Evolutionary conservation across 1,140 invertebrate species (phyloP).

Genomic region (Mya arenaria): DNA sequence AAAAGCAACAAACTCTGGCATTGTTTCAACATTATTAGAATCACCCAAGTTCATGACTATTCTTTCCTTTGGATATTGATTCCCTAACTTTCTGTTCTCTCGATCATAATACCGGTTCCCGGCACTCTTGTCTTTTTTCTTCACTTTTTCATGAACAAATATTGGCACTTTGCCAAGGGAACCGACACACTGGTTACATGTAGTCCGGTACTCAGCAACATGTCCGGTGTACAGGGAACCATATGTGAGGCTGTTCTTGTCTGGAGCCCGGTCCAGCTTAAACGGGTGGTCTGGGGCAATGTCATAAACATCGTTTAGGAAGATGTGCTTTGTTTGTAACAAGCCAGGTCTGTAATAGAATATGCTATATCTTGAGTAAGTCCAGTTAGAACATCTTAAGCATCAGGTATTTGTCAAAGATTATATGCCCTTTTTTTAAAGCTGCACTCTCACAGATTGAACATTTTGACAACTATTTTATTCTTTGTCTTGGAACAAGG

Average conservation of each 20-base stretch:
- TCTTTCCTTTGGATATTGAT: constrained; percentile 29
- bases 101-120: constrained; percentile 68
- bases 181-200: constrained; percentile 61
- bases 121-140: constrained; percentile 46
- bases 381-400: no score
- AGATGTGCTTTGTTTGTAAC: constrained; percentile 66
- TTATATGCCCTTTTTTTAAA: no score
- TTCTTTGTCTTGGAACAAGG: no score
- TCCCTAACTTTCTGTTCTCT: constrained; percentile 59
- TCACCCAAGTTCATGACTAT: neutral
- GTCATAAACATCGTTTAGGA: constrained; percentile 74
- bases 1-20: no score
- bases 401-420: no score
- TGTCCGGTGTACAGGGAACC: constrained; percentile 77
- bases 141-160: constrained; percentile 39
- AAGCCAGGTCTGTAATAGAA: constrained; percentile 41
- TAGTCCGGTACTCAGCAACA: constrained; percentile 72
- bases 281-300: constrained; percentile 77
- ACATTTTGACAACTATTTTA: no score
- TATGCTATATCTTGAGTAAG: no score
- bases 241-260: constrained; percentile 77
- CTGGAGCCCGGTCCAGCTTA: constrained; percentile 74
- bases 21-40: neutral
- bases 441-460: no score
- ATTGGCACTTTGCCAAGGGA: constrained; percentile 2